Evolutionary conservation across 2,797 vertebrate species (phyloP), one percentile per base, ranked within the genome.

Genomic region (Cuniculus paca): DNA sequence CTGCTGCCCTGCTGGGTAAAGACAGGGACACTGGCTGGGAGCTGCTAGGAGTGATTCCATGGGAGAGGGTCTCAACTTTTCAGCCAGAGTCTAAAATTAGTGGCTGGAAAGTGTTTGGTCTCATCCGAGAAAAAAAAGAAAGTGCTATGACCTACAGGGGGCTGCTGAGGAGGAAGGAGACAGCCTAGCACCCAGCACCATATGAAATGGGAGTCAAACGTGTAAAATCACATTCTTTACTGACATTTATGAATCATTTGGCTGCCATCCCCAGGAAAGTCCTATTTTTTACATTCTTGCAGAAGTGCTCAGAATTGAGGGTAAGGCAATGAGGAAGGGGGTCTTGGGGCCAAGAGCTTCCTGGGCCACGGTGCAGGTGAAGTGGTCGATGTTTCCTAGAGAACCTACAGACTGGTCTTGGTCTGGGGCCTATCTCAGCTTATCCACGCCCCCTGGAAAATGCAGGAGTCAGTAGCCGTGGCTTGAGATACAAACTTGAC

Each of bases 191-290:
- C 85, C 87, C 84, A 92, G 84, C 90, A 42, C 77, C 88, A 74
- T 54, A 45, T 0, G 48, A 86, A 94, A 61, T 6, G 11, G 86
- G 84, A 96, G 88, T 6, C 14, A 87, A 96, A 96, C 39, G 87
- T 92, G 96, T 90, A 82, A 96, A 97, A 95, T 96, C 16, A 2
- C 74, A 22, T 94, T 91, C 95, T 98, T 89, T 97, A 90, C 96
- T 94, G 97, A 95, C 97, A 93, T 95, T 80, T 75, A 80, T 34
- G 68, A 97, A 93, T 95, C 91, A 96, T 90, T 96, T 50, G 12
- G 96, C 85, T 93, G 83, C 94, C 97, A 94, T 75, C 5, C 36
- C 94, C 80, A 20, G 2, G 96, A 94, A 91, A 61, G 56, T 65
- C 91, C 84, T 89, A 90, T 75, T 28, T 68, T 28, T 75, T 79